Conservation (phyloP, 2,888 invertebrate species). For the Pristionchus entomophagus region DNA sequence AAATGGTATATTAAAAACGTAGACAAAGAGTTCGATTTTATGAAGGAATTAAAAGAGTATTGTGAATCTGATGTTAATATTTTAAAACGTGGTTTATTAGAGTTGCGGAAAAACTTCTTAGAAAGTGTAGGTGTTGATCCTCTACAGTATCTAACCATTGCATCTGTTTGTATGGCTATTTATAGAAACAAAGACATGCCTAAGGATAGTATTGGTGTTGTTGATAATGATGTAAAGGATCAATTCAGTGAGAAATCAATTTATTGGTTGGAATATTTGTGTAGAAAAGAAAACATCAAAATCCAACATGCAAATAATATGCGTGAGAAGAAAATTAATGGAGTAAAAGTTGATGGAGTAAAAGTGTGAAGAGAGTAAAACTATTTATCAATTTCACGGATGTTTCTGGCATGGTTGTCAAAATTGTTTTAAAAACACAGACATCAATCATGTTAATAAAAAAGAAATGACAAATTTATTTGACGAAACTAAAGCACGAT, state of each 20-base stretch:
- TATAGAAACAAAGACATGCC: background rate
- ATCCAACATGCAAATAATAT: background rate
- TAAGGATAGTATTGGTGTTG: background rate
- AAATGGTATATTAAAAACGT: background rate
- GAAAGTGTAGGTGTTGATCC: background rate
- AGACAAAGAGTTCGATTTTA: background rate
- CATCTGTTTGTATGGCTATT: background rate
- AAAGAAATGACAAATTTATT: background rate
- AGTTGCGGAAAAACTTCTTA: background rate
- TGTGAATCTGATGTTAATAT: slow-evolving; percentile 2
- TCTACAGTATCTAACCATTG: background rate
- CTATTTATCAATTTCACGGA: background rate
- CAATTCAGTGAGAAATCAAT: background rate
- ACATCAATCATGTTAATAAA: background rate
- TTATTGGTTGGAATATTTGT: background rate
- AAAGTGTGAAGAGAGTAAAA: background rate
- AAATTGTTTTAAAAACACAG: background rate
- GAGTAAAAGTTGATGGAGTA: slow-evolving; percentile 2
- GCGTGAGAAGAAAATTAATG: background rate
- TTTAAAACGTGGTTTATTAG: background rate
- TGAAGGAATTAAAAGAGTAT: background rate
- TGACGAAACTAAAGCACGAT: background rate
- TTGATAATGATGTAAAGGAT: background rate
- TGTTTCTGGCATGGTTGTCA: slow-evolving; percentile 20
- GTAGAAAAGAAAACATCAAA: background rate